Evolutionary conservation across 2,888 invertebrate species (phyloP).

Genomic region (Adelognathus sp.): DNA sequence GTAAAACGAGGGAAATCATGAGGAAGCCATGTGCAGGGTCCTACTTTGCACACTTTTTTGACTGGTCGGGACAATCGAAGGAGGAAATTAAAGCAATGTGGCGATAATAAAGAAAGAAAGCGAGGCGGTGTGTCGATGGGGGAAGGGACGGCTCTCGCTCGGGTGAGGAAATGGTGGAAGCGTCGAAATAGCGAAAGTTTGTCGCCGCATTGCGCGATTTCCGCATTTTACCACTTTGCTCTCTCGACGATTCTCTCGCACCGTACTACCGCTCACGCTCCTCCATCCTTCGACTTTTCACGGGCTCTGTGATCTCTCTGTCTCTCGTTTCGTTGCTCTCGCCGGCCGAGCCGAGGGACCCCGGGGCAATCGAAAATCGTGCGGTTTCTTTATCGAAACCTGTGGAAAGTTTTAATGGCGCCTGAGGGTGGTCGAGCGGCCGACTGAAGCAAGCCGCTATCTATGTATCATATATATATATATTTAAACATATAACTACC

Average conservation of each 20-base stretch:
- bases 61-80: too few species aligned
- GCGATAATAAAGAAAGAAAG: conserved; percentile 1
- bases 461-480: too few species aligned
- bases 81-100: conserved; percentile 34
- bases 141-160: background rate
- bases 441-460: conserved; percentile 2
- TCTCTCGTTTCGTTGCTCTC: background rate
- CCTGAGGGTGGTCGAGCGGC: conserved; percentile 41
- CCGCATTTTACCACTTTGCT: conserved; percentile 50
- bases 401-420: conserved; percentile 63
- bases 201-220: conserved; percentile 50
- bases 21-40: too few species aligned
- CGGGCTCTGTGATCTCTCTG: too few species aligned
- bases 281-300: conserved; percentile 11
- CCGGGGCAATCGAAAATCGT: conserved; percentile 61
- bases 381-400: conserved; percentile 57
- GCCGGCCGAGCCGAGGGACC: conserved; percentile 11
- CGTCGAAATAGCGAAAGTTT: conserved; percentile 55
- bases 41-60: too few species aligned
- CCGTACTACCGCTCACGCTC: background rate
- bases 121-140: background rate
- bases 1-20: background rate
- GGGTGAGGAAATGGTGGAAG: conserved; percentile 13
- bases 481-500: conserved; percentile 13
- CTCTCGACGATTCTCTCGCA: conserved; percentile 5